phyloP scores from a whole-genome alignment of 2,797 vertebrate species.

The Aphelocoma californica region DNA sequence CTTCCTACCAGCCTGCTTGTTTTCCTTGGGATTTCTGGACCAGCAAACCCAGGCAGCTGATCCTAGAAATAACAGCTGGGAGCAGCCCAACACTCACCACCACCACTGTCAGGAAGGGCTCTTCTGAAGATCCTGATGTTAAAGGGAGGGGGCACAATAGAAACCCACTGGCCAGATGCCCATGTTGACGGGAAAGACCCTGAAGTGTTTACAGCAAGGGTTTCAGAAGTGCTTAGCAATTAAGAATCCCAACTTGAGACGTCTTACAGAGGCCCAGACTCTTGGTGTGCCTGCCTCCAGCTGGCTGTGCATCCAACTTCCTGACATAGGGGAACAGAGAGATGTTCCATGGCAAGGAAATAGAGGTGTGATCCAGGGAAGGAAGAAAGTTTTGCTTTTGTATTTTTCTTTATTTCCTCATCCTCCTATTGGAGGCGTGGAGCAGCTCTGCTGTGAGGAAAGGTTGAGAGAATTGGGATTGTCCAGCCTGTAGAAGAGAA shows the following conservation, averaged over 20 bases:
- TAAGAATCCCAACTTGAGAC: background rate
- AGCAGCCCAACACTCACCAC: background rate
- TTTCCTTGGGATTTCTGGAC: background rate
- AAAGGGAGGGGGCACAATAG: background rate
- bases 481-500: background rate
- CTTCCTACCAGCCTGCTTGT: background rate
- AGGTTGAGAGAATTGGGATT: background rate
- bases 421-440: background rate
- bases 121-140: background rate
- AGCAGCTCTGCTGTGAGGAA: background rate
- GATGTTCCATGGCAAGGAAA: background rate
- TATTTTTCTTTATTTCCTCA: background rate
- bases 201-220: background rate
- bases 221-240: background rate
- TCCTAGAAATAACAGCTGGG: background rate
- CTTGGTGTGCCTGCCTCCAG: background rate
- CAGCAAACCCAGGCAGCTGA: background rate
- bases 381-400: background rate
- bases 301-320: background rate
- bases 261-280: background rate
- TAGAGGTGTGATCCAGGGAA: background rate
- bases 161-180: background rate
- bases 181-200: background rate
- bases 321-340: background rate
- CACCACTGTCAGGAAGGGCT: background rate